phyloP scores from a whole-genome alignment of 2,113 vertebrate genomes.

The Caranx melampygus region DNA sequence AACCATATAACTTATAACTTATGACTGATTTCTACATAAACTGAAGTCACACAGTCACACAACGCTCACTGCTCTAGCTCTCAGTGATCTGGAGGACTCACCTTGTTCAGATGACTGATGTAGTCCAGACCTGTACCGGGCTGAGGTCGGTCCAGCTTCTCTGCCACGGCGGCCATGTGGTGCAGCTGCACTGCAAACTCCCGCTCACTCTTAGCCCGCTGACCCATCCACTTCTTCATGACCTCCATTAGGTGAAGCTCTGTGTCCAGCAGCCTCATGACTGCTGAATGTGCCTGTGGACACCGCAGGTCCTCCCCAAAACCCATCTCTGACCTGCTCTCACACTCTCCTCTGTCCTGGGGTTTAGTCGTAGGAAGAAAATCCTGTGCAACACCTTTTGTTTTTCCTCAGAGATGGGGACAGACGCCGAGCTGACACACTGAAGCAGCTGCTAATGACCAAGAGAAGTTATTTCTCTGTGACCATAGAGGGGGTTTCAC shows the following conservation, averaged over 20 bases:
- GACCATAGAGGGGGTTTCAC: constrained; percentile 50
- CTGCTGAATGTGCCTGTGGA: constrained; percentile 87
- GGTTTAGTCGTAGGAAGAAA: background rate
- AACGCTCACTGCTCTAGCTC: no score
- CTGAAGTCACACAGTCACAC: no score
- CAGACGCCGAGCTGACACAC: constrained; percentile 2
- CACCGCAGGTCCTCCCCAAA: constrained; percentile 91
- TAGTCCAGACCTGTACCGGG: constrained; percentile 72
- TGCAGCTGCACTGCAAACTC: constrained; percentile 93
- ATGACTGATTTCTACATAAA: no score
- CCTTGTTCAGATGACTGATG: constrained; percentile 88
- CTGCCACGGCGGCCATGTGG: constrained; percentile 87
- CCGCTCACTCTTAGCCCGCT: constrained; percentile 92
- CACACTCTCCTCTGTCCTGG: background rate
- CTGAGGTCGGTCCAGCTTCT: constrained; percentile 86
- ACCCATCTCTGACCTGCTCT: constrained; percentile 82
- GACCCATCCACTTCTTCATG: constrained; percentile 96
- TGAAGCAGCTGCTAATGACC: constrained; percentile 46
- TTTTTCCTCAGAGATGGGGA: background rate
- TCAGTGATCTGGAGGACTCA: constrained; percentile 49
- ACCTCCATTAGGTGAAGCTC: constrained; percentile 95
- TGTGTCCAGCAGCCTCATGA: constrained; percentile 91
- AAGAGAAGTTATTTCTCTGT: constrained; percentile 25
- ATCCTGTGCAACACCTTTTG: background rate
- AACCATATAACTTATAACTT: no score